A percentile compares a stretch with the other conserved stretches of the same genome.
Evolutionary conservation across 2,113 vertebrate genomes (phyloP).

Genomic region (Hippocampus abdominalis): DNA sequence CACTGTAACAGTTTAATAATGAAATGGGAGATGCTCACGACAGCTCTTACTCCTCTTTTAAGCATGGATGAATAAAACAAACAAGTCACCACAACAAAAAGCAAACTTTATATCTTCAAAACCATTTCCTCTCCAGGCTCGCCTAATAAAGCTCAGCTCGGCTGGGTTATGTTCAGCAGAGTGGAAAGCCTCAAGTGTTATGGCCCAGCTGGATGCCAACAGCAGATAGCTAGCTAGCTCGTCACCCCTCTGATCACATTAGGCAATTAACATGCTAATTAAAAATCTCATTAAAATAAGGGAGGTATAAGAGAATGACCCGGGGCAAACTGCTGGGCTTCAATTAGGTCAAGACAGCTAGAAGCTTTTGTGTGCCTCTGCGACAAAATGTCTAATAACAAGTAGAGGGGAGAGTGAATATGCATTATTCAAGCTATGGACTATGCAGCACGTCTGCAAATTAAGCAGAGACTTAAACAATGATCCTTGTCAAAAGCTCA

Average conservation of each 20-base stretch:
- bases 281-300: slow-evolving; percentile 80
- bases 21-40: slow-evolving; percentile 30
- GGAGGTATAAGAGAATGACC: slow-evolving; percentile 68
- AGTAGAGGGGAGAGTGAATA: neutral
- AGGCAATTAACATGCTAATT: slow-evolving; percentile 80
- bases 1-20: slow-evolving; percentile 26
- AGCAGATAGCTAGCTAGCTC: slow-evolving; percentile 64
- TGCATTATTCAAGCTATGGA: neutral
- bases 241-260: slow-evolving; percentile 68
- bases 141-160: slow-evolving; percentile 29
- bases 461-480: neutral
- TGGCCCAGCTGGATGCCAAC: slow-evolving; percentile 60
- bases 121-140: slow-evolving; percentile 43
- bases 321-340: slow-evolving; percentile 64
- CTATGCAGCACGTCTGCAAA: neutral
- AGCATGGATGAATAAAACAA: slow-evolving; percentile 16
- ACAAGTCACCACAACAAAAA: neutral
- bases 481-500: neutral
- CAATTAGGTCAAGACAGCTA: slow-evolving; percentile 72
- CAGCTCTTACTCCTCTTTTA: slow-evolving; percentile 10
- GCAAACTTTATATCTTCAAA: slow-evolving; percentile 5
- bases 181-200: slow-evolving; percentile 49
- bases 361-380: slow-evolving; percentile 23
- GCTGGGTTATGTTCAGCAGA: slow-evolving; percentile 40
- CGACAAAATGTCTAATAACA: slow-evolving; percentile 35